A percentile compares a stretch with the other conserved stretches of the same genome.
These are phyloP conservation scores for Apodemia mormo DNA, from an alignment of 2,888 invertebrate species.

Conservation along the genomic window DNA sequence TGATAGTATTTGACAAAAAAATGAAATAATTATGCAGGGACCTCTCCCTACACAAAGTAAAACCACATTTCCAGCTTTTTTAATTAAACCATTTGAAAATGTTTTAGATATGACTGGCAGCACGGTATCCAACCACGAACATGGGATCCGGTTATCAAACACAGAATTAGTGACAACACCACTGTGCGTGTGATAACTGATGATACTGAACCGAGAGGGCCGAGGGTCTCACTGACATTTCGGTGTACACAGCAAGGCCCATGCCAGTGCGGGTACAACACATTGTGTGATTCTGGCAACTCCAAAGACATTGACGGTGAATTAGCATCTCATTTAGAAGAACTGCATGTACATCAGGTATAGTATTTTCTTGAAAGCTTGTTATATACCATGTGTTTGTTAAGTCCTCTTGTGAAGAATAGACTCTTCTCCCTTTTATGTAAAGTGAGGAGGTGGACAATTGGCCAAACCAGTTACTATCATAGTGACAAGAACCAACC, in stretches of 20 bases:
- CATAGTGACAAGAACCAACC: no score
- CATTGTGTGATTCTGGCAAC: slow-evolving; percentile 84
- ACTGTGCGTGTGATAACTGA: slow-evolving; percentile 47
- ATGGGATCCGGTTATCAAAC: slow-evolving; percentile 84
- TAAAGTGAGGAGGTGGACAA: no score
- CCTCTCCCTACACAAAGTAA: no score
- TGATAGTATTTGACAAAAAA: no score
- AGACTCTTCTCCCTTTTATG: no score
- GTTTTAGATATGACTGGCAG: slow-evolving; percentile 88
- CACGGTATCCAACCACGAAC: slow-evolving; percentile 94
- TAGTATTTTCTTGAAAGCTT: not conserved
- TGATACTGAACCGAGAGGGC: slow-evolving; percentile 49
- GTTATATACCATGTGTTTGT: no score
- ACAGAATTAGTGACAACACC: slow-evolving; percentile 39
- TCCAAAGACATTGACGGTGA: slow-evolving; percentile 58
- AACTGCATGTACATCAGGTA: slow-evolving; percentile 88
- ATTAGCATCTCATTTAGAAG: slow-evolving; percentile 85
- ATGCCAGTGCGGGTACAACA: slow-evolving; percentile 84
- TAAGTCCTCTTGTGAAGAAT: no score
- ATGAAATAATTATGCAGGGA: no score
- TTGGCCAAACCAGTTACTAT: no score
- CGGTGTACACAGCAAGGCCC: slow-evolving; percentile 80
- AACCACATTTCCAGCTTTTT: no score
- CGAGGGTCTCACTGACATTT: slow-evolving; percentile 93
- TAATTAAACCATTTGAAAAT: not conserved